Evolutionary conservation across 1,140 invertebrate genomes (phyloP).

Genomic region (Zophobas morio): DNA sequence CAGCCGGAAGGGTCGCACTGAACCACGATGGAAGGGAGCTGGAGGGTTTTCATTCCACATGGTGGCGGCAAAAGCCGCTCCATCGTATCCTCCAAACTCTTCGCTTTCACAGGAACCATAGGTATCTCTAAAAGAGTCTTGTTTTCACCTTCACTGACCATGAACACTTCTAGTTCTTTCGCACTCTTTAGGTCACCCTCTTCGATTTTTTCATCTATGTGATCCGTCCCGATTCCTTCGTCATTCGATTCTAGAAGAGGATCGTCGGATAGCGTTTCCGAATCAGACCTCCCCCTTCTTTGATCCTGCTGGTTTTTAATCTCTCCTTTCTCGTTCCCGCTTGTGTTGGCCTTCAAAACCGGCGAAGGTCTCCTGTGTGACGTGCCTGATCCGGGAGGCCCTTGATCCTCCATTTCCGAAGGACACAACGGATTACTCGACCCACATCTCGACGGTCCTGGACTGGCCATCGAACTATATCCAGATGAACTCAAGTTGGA

Average conservation of each 20-base stretch:
- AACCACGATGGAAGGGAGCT: slow-evolving; percentile 76
- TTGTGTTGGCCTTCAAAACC: slow-evolving; percentile 70
- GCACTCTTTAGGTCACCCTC: slow-evolving; percentile 75
- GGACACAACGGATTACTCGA: slow-evolving; percentile 83
- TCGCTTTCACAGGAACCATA: slow-evolving; percentile 65
- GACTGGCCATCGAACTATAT: slow-evolving; percentile 87
- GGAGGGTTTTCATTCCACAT: slow-evolving; percentile 66
- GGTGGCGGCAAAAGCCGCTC: slow-evolving; percentile 65
- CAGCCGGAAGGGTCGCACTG: slow-evolving; percentile 69
- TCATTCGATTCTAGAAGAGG: slow-evolving; percentile 79
- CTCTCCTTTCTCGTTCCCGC: slow-evolving; percentile 66
- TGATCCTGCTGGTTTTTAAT: slow-evolving; percentile 65
- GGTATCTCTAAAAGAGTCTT: slow-evolving; percentile 63
- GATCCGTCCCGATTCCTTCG: slow-evolving; percentile 80
- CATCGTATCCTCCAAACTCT: slow-evolving; percentile 60
- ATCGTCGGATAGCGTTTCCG: slow-evolving; percentile 79
- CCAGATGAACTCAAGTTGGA: slow-evolving; percentile 86
- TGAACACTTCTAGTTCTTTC: slow-evolving; percentile 77
- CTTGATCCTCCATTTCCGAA: slow-evolving; percentile 78
- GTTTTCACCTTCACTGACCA: slow-evolving; percentile 68
- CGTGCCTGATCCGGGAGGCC: slow-evolving; percentile 68
- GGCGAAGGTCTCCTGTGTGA: slow-evolving; percentile 69
- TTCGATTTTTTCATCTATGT: slow-evolving; percentile 76
- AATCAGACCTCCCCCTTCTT: slow-evolving; percentile 74
- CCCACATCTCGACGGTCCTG: slow-evolving; percentile 82